These are phyloP conservation scores for Hippasteria phrygiana DNA, from an alignment of 53 echinoderm and acorn worm genomes.

Conservation along the genomic window DNA sequence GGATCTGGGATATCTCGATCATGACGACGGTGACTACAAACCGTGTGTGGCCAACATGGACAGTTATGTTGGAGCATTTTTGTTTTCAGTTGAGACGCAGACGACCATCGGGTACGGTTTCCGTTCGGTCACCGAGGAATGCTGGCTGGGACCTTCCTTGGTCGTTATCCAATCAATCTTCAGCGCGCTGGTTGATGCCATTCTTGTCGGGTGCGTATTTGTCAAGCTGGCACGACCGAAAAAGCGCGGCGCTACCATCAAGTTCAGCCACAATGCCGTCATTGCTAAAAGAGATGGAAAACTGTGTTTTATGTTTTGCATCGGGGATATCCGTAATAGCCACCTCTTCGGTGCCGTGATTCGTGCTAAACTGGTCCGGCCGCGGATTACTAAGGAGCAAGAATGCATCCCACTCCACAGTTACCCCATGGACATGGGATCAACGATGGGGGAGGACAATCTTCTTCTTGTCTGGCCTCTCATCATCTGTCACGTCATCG, in stretches of 20 bases:
- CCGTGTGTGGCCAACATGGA: slow-evolving; percentile 95
- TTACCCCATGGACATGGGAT: slow-evolving; percentile 75
- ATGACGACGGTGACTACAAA: slow-evolving; percentile 19
- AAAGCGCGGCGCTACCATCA: slow-evolving; percentile 90
- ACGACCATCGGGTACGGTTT: slow-evolving; percentile 99
- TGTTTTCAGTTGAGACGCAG: slow-evolving; percentile 96
- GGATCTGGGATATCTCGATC: slow-evolving; percentile 73
- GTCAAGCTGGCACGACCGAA: slow-evolving; percentile 94
- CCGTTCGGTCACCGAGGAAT: slow-evolving; percentile 86
- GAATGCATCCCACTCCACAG: slow-evolving; percentile 91
- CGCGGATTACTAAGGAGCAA: slow-evolving; percentile 81
- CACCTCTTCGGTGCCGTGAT: slow-evolving; percentile 89
- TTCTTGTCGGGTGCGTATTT: slow-evolving; percentile 88
- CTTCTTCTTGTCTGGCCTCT: slow-evolving; percentile 94
- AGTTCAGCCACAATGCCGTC: slow-evolving; percentile 87
- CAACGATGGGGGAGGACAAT: slow-evolving; percentile 62
- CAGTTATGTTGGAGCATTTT: slow-evolving; percentile 83
- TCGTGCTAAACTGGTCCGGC: slow-evolving; percentile 80
- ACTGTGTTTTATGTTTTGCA: slow-evolving; percentile 89
- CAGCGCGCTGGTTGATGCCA: slow-evolving; percentile 86
- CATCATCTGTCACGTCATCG: slow-evolving; percentile 88
- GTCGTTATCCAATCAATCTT: slow-evolving; percentile 97
- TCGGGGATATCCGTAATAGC: slow-evolving; percentile 88
- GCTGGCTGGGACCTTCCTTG: slow-evolving; percentile 79
- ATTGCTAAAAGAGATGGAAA: slow-evolving; percentile 89